A percentile compares a stretch with the other conserved stretches of the same genome.
phyloP scores from a whole-genome alignment of 2,888 invertebrate species.

The Stramonita haemastoma region DNA sequence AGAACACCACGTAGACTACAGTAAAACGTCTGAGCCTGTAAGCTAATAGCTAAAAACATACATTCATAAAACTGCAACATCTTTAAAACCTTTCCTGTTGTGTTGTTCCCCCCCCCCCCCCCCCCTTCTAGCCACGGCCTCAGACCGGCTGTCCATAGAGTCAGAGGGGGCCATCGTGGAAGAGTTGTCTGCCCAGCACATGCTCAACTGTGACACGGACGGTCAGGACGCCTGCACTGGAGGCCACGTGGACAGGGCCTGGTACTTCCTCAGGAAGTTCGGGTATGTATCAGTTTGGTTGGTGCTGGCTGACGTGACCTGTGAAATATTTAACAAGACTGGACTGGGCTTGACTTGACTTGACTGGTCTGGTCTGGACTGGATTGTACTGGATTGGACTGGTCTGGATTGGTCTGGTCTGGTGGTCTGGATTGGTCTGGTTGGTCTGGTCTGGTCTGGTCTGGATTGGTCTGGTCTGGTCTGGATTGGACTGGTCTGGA shows the following conservation, averaged over 20 bases:
- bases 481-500: no score
- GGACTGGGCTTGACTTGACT: no score
- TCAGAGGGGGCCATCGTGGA: slow-evolving; percentile 85
- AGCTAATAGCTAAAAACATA: no score
- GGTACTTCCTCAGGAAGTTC: slow-evolving; percentile 89
- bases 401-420: no score
- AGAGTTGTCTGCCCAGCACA: slow-evolving; percentile 88
- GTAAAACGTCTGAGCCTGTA: no score
- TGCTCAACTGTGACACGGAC: slow-evolving; percentile 88
- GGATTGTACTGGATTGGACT: no score
- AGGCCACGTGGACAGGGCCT: slow-evolving; percentile 93
- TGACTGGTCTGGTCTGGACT: neutral
- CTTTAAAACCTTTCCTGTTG: no score
- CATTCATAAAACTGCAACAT: no score
- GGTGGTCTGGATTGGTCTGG: no score
- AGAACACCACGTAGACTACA: neutral
- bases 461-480: neutral
- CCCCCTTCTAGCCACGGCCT: slow-evolving; percentile 66
- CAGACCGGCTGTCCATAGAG: slow-evolving; percentile 86
- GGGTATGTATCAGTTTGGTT: slow-evolving; percentile 75
- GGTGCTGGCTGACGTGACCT: no score
- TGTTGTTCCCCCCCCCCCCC: no score
- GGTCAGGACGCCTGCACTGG: slow-evolving; percentile 87
- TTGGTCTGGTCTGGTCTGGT: neutral
- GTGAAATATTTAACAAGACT: no score